Evolutionary conservation across 2,888 invertebrate genomes (phyloP).

Genomic region (Neoaliturus tenellus): DNA sequence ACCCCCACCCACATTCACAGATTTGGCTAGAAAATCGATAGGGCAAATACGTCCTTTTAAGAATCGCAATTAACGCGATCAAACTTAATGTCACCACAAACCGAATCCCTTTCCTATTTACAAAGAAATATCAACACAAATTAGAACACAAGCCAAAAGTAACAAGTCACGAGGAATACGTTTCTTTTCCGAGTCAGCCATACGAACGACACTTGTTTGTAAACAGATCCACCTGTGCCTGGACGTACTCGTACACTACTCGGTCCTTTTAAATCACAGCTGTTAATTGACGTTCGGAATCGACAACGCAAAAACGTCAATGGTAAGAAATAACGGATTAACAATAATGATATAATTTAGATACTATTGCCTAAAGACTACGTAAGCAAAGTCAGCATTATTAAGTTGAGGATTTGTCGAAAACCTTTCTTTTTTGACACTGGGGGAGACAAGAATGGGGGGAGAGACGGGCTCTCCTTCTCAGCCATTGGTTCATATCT

Average conservation of each 20-base stretch:
- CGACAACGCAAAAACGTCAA: not conserved
- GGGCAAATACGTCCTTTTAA: not conserved
- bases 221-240: conserved; percentile 48
- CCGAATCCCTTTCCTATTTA: too few relatives aligned
- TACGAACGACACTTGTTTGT: conserved; percentile 47
- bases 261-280: not conserved
- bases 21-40: conserved; percentile 44
- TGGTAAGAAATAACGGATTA: too few relatives aligned
- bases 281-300: not conserved
- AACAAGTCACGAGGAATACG: not conserved
- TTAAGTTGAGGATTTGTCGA: not conserved
- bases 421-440: not conserved
- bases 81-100: too few relatives aligned
- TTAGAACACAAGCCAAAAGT: not conserved
- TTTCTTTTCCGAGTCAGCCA: conserved; percentile 13
- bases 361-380: not conserved
- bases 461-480: not conserved
- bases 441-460: conserved; percentile 17
- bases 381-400: not conserved
- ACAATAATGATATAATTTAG: too few relatives aligned
- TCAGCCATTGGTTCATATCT: conserved; percentile 16
- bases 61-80: not conserved
- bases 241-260: not conserved
- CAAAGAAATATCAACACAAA: too few relatives aligned
- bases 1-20: conserved; percentile 46